Evolutionary conservation across 2,888 invertebrate species (phyloP).

Genomic region (Steromphala cineraria): DNA sequence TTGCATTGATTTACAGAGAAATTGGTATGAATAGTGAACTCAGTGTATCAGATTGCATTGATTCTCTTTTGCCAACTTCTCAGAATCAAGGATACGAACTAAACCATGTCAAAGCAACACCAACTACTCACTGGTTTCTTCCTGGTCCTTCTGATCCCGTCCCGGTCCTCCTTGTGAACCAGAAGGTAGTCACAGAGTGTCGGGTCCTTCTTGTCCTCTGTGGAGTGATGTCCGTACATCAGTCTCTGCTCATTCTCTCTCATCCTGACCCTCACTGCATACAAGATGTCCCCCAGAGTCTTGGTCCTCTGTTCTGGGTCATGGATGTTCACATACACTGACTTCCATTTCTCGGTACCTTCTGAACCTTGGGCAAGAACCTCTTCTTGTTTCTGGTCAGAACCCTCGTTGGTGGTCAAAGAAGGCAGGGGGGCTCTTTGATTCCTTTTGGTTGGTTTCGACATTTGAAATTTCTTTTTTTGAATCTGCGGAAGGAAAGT

Average conservation of each 20-base stretch:
- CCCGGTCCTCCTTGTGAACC: neutral
- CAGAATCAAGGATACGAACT: no score
- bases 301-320: constrained; percentile 52
- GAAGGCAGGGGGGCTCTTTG: neutral
- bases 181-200: constrained; percentile 38
- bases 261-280: constrained; percentile 55
- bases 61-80: no score
- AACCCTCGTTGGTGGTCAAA: neutral
- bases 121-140: constrained; percentile 32
- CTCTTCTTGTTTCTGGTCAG: neutral
- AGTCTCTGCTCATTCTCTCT: constrained; percentile 57
- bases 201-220: constrained; percentile 31
- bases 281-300: constrained; percentile 58
- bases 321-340: constrained; percentile 45
- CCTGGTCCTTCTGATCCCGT: constrained; percentile 17
- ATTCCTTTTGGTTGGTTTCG: neutral
- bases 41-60: no score
- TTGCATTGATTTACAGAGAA: no score
- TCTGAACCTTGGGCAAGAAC: constrained; percentile 10
- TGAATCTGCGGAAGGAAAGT: neutral
- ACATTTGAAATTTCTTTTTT: neutral
- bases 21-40: no score
- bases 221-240: constrained; percentile 42
- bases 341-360: constrained; percentile 55
- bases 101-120: no score